These are phyloP conservation scores for Parnassius smintheus DNA, from an alignment of 2,888 invertebrate genomes.

Conservation along the genomic window DNA sequence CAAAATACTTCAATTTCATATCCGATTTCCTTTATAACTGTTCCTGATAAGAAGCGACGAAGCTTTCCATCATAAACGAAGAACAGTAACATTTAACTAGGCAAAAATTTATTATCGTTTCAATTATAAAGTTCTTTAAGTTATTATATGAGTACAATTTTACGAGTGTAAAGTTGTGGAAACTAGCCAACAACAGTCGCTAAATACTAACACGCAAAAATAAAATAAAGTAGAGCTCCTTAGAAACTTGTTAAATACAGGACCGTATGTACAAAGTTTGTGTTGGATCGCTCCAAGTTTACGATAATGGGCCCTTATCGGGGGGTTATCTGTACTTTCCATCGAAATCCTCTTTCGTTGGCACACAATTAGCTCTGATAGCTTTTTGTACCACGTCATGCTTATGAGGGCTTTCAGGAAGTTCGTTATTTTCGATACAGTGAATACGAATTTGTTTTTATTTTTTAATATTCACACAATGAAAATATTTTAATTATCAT, in stretches of 20 bases:
- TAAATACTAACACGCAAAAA: conserved; percentile 60
- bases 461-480: too few relatives aligned
- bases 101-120: conserved; percentile 33
- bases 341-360: conserved; percentile 71
- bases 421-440: conserved; percentile 31
- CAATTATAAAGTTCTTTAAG: conserved; percentile 35
- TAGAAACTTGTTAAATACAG: conserved; percentile 50
- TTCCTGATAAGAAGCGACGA: conserved; percentile 22
- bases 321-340: conserved; percentile 56
- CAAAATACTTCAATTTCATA: too few relatives aligned
- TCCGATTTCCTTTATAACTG: neutral
- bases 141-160: conserved; percentile 39
- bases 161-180: conserved; percentile 48
- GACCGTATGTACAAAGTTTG: conserved; percentile 60
- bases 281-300: conserved; percentile 58
- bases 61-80: conserved; percentile 12
- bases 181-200: conserved; percentile 36
- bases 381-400: conserved; percentile 71
- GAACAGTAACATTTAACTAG: conserved; percentile 13
- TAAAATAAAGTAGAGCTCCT: conserved; percentile 53
- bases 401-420: conserved; percentile 42
- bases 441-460: conserved; percentile 27
- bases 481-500: too few relatives aligned
- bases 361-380: conserved; percentile 75
- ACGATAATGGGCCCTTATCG: conserved; percentile 69